A percentile compares a stretch with the other conserved stretches of the same genome.
These are phyloP conservation scores for Thamnophis elegans DNA, from an alignment of 2,797 vertebrate genomes.

Conservation along the genomic window DNA sequence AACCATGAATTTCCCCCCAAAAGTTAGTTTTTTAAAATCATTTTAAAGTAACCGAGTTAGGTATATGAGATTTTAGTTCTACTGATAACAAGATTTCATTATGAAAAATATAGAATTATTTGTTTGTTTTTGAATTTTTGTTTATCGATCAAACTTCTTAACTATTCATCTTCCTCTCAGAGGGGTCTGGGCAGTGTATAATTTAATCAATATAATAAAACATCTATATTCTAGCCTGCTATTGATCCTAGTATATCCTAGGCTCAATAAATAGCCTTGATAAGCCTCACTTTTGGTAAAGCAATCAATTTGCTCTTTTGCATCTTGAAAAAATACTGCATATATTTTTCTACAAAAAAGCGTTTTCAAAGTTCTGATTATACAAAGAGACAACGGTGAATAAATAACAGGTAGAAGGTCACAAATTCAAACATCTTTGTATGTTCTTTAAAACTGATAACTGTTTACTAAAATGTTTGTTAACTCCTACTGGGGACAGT, in stretches of 20 bases:
- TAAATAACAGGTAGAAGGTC: neutral
- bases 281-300: neutral
- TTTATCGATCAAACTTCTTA: neutral
- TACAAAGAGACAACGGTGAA: neutral
- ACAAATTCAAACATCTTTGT: neutral
- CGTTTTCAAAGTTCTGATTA: neutral
- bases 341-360: neutral
- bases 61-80: neutral
- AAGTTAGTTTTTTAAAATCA: conserved; percentile 3
- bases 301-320: neutral
- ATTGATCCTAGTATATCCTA: neutral
- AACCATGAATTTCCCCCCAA: neutral
- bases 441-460: neutral
- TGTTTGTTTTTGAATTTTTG: neutral
- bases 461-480: neutral
- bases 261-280: neutral
- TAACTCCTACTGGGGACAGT: neutral
- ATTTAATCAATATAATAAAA: neutral
- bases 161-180: neutral
- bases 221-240: neutral
- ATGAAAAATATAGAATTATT: neutral
- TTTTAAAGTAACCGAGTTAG: neutral
- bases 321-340: neutral
- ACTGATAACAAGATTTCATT: neutral
- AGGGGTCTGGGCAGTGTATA: neutral